Evolutionary conservation across 2,797 vertebrate genomes (phyloP).

Genomic region (Crenichthys baileyi): DNA sequence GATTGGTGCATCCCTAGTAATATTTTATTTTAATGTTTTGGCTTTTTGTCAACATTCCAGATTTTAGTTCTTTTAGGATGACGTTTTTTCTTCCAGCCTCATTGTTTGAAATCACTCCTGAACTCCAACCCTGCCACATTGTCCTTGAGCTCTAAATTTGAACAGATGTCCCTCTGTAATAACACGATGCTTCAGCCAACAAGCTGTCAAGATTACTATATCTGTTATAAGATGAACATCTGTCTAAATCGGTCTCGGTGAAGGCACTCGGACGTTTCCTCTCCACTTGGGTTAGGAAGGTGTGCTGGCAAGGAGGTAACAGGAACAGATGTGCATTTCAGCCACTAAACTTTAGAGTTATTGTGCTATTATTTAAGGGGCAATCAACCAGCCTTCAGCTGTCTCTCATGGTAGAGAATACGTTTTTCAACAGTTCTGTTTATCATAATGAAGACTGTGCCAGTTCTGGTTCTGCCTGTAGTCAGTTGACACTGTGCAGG

Average conservation of each 20-base stretch:
- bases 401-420: slow-evolving; percentile 17
- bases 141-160: slow-evolving; percentile 34
- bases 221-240: slow-evolving; percentile 51
- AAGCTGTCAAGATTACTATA: slow-evolving; percentile 53
- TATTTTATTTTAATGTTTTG: slow-evolving; percentile 12
- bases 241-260: slow-evolving; percentile 46
- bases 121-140: slow-evolving; percentile 11
- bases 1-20: neutral
- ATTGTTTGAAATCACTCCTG: slow-evolving; percentile 16
- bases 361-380: slow-evolving; percentile 36
- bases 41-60: slow-evolving; percentile 14
- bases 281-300: slow-evolving; percentile 29
- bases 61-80: slow-evolving; percentile 1
- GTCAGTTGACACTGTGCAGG: neutral
- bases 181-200: slow-evolving; percentile 40
- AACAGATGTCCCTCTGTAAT: slow-evolving; percentile 8
- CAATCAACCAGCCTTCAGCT: slow-evolving; percentile 2
- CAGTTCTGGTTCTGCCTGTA: slow-evolving; percentile 1
- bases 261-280: slow-evolving; percentile 42
- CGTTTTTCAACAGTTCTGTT: slow-evolving; percentile 1
- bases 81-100: neutral
- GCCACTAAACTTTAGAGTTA: slow-evolving; percentile 38
- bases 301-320: slow-evolving; percentile 47
- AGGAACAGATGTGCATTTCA: slow-evolving; percentile 51
- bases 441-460: slow-evolving; percentile 14